A percentile compares a stretch with the other conserved stretches of the same genome.
Conservation (phyloP, 2,797 vertebrate species). For the Onychomys leucogaster region DNA sequence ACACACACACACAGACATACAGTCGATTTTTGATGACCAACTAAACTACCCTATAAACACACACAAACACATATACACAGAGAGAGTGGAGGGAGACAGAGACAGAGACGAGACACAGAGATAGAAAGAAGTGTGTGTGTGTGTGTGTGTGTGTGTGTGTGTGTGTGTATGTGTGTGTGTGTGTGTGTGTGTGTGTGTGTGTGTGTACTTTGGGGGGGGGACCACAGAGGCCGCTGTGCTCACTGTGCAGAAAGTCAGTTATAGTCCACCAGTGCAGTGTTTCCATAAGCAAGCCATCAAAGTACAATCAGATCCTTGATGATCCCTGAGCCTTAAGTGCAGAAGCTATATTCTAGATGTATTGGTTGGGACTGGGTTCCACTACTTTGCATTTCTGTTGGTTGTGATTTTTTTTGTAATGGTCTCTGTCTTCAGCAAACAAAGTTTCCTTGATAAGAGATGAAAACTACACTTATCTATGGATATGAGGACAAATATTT, state of each 20-base stretch:
- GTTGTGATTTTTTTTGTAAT: background rate
- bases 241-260: slow-evolving; percentile 96
- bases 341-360: background rate
- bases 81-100: background rate
- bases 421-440: background rate
- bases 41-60: background rate
- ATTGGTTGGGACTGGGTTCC: background rate
- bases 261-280: slow-evolving; percentile 93
- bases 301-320: slow-evolving; percentile 90
- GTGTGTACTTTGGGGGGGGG: background rate
- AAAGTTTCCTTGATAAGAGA: background rate
- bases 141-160: no score
- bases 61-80: no score
- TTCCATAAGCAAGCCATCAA: slow-evolving; percentile 93
- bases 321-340: background rate
- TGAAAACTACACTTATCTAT: background rate
- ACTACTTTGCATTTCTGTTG: background rate
- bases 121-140: no score
- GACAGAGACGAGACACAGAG: background rate
- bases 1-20: no score
- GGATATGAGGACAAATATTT: background rate
- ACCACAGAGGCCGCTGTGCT: slow-evolving; percentile 93
- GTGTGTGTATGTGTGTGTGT: no score
- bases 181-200: no score
- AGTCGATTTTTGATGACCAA: background rate